These are phyloP conservation scores for Bambusicola thoracicus DNA, from an alignment of 2,113 vertebrate species.

Conservation along the genomic window DNA sequence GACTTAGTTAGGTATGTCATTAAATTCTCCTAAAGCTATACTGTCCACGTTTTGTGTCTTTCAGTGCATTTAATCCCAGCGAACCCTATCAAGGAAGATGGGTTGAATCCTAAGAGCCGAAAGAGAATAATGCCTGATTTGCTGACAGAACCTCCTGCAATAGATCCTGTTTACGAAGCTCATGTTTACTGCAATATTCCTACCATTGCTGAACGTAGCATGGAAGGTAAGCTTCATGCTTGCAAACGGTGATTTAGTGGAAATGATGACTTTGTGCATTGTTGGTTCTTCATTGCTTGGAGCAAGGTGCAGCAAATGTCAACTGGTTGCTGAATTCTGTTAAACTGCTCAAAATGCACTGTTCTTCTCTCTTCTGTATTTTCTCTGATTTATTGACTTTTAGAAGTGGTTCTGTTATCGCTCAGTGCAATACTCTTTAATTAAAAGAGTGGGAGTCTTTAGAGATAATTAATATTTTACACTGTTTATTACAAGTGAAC, in stretches of 20 bases:
- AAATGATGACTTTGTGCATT: neutral
- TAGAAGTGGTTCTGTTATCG: neutral
- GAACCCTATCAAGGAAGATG: conserved; percentile 78
- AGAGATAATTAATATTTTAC: neutral
- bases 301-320: neutral
- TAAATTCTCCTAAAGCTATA: neutral
- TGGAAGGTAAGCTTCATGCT: conserved; percentile 86
- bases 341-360: neutral
- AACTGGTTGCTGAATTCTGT: neutral
- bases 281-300: neutral
- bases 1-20: neutral
- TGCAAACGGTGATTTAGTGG: neutral
- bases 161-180: conserved; percentile 88
- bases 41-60: neutral
- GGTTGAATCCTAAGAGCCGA: conserved; percentile 83
- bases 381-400: neutral
- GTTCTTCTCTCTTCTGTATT: neutral
- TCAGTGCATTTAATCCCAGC: conserved; percentile 89
- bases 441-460: neutral
- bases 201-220: conserved; percentile 85
- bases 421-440: neutral
- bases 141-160: conserved; percentile 82
- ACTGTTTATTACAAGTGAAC: neutral
- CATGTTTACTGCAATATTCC: conserved; percentile 92
- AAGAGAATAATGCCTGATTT: conserved; percentile 89